Evolutionary conservation across 2,113 vertebrate species (phyloP).

Genomic region (Perca schrenkii): DNA sequence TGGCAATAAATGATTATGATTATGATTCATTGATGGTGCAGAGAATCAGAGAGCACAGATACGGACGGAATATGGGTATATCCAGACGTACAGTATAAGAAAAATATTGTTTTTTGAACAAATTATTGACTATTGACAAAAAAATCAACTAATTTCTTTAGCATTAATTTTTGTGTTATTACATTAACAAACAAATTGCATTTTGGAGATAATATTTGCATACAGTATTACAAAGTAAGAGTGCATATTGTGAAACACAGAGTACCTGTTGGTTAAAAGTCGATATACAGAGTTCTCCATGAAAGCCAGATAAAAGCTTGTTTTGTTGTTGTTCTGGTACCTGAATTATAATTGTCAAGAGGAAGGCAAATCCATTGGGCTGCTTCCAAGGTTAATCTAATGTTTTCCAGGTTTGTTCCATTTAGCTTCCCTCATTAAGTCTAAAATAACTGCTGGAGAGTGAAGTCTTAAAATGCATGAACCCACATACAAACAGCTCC

Average conservation of each 20-base stretch:
- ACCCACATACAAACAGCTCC: conserved; percentile 21
- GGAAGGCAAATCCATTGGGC: neutral
- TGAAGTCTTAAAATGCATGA: conserved; percentile 35
- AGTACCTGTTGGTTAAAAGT: neutral
- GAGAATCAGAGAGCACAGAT: no score
- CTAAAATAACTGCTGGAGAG: conserved; percentile 27
- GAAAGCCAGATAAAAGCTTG: conserved; percentile 20
- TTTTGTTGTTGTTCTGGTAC: conserved; percentile 1
- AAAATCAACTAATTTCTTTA: no score
- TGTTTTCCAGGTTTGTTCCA: conserved; percentile 4
- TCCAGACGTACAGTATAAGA: no score
- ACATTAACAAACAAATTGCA: neutral
- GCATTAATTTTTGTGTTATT: neutral
- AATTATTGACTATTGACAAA: no score
- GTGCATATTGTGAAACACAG: neutral
- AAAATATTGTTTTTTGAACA: no score
- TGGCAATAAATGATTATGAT: no score
- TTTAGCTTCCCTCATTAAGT: conserved; percentile 25
- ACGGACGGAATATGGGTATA: no score
- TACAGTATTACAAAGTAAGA: neutral
- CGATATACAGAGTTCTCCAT: neutral
- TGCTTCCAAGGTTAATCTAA: conserved; percentile 17
- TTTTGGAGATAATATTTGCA: neutral
- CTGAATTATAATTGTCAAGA: neutral
- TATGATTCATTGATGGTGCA: no score